These are phyloP conservation scores for Mobula hypostoma DNA, from an alignment of 2,113 vertebrate genomes.

Conservation along the genomic window DNA sequence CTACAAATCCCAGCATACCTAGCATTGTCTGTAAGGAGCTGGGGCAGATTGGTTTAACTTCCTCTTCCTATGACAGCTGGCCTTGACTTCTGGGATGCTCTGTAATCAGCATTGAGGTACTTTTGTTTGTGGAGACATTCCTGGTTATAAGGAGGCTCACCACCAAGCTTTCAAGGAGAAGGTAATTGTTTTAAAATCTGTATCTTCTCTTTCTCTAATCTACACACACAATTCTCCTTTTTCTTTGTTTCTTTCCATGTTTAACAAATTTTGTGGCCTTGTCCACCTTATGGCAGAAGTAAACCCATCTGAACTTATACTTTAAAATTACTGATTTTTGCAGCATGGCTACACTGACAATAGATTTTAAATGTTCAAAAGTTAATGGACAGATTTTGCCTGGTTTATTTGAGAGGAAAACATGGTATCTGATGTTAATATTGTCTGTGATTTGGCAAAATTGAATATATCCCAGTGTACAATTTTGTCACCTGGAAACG, in stretches of 20 bases:
- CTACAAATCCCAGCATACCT: constrained; percentile 33
- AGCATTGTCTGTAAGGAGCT: constrained; percentile 12
- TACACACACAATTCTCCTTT: background rate
- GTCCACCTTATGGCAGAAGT: background rate
- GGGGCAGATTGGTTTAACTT: constrained; percentile 3
- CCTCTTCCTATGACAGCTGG: constrained; percentile 35
- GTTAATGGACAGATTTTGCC: background rate
- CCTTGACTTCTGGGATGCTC: constrained; percentile 29
- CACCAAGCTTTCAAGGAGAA: background rate
- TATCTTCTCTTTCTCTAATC: background rate
- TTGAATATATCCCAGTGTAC: background rate
- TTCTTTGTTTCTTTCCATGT: background rate
- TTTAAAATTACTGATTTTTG: background rate
- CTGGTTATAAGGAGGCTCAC: background rate
- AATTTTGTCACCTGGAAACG: background rate
- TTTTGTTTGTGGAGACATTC: constrained; percentile 2
- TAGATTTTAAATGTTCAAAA: background rate
- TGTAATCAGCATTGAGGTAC: background rate
- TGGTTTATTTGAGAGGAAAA: background rate
- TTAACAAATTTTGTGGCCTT: background rate
- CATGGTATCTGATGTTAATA: background rate
- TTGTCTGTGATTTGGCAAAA: background rate
- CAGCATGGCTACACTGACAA: background rate
- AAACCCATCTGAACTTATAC: background rate
- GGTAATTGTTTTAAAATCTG: background rate